Evolutionary conservation across 2,113 vertebrate genomes (phyloP), one percentile per base, ranked within the genome.

Genomic region (Puma concolor): DNA sequence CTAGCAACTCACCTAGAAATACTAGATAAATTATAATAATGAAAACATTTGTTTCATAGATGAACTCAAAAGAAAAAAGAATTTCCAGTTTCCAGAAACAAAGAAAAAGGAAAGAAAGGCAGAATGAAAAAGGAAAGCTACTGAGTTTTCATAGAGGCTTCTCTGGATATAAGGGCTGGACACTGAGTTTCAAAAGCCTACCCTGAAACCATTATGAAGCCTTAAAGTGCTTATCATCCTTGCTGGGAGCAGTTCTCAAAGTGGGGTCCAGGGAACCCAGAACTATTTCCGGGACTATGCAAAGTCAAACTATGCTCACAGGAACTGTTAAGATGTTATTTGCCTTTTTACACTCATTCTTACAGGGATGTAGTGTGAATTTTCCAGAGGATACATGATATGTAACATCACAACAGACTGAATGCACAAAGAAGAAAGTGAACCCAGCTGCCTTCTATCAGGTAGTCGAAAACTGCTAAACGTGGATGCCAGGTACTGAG

Each of bases 111-210:
- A 79, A 74, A 3, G n/a, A 84, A 86, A 93, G 13, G 17, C 81
- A 93, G 16, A 91, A 88, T 66, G 7, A 81, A 90, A 97, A 90
- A 57, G 82, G 12, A 81, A 85, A 87, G 44, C 14, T 91, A 52
- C 7, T 69, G 60, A 52, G 23, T 89, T 86, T 88, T 54, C 87
- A 88, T 0, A 80, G 21, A 54, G 21, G 21, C 69, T 86, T 44
- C 82, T 82, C 6, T 60, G 29, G 48, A 94, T n/a, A 19, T 21
- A 88, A 50, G 8, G 60, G 29, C 44, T 12, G 2, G 9, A 77
- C 41, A 74, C 4, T 41, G 17, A 72, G 27, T 66, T 94, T 52
- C 64, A 67, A 94, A 88, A 38, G 91, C 17, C 64, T 48, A 95
- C 13, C 12, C 27, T 80, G 33, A 86, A 82, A 7, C 88, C 23